Evolutionary conservation across 2,113 vertebrate species (phyloP).

Genomic region (Poeciliopsis turrubarensis): DNA sequence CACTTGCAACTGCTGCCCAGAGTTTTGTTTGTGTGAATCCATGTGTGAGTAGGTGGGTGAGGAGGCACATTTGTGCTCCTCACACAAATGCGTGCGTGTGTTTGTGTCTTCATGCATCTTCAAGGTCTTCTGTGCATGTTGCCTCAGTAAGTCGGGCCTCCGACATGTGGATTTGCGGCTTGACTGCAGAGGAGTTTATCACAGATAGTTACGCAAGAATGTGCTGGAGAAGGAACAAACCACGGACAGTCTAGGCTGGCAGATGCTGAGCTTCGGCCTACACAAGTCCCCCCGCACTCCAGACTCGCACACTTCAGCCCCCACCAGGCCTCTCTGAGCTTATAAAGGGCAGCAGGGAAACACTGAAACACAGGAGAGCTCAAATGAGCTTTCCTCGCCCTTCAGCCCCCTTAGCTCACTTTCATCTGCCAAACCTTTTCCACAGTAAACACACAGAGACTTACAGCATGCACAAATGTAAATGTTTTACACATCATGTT

Average conservation of each 20-base stretch:
- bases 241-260: constrained; percentile 66
- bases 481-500: neutral
- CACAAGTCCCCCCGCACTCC: constrained; percentile 53
- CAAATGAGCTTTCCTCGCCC: constrained; percentile 52
- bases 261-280: constrained; percentile 66
- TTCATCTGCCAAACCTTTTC: constrained; percentile 26
- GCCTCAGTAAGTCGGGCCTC: constrained; percentile 64
- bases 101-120: constrained; percentile 29
- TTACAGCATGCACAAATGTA: neutral
- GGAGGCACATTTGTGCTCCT: constrained; percentile 39
- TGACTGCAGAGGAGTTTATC: constrained; percentile 75
- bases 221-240: constrained; percentile 72
- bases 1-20: constrained; percentile 57
- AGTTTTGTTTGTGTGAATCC: constrained; percentile 66
- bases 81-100: constrained; percentile 1
- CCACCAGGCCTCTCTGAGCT: constrained; percentile 56
- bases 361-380: constrained; percentile 45
- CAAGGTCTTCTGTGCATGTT: constrained; percentile 46
- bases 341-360: constrained; percentile 57
- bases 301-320: constrained; percentile 55
- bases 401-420: constrained; percentile 25
- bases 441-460: constrained; percentile 12
- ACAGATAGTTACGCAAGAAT: constrained; percentile 78
- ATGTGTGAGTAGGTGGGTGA: constrained; percentile 46
- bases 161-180: constrained; percentile 74